Conservation (phyloP, 2,113 vertebrate species). For the Platysternon megacephalum region DNA sequence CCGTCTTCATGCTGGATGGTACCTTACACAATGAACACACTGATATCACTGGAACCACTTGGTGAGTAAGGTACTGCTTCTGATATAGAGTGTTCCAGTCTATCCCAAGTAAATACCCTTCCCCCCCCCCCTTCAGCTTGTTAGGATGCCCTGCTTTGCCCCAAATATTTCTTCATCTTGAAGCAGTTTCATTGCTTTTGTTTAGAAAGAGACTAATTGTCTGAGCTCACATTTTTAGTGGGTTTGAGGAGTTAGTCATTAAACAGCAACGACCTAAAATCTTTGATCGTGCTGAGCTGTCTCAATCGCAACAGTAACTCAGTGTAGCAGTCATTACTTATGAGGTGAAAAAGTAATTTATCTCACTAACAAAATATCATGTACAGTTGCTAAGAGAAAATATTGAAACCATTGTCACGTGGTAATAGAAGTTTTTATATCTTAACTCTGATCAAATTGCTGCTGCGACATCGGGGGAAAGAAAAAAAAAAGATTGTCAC, state of each 20-base stretch:
- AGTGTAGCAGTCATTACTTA: slow-evolving; percentile 8
- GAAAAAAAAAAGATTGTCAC: background rate
- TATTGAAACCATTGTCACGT: background rate
- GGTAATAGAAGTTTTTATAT: background rate
- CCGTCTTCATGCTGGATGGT: background rate
- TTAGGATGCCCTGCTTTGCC: background rate
- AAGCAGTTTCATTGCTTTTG: background rate
- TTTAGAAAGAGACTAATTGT: slow-evolving; percentile 37
- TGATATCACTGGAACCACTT: background rate
- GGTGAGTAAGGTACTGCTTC: background rate
- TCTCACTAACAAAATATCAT: slow-evolving; percentile 32
- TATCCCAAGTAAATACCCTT: background rate
- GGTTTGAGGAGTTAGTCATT: slow-evolving; percentile 57
- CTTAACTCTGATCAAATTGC: slow-evolving; percentile 8
- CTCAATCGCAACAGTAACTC: slow-evolving; percentile 31
- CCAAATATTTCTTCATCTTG: background rate
- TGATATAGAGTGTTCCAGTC: background rate
- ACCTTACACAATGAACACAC: background rate
- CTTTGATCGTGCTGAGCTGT: slow-evolving; percentile 46
- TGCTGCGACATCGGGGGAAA: background rate
- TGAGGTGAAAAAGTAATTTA: slow-evolving; percentile 46
- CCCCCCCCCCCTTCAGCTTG: background rate
- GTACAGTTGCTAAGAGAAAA: background rate
- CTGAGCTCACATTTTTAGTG: slow-evolving; percentile 9
- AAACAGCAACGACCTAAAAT: slow-evolving; percentile 23